A percentile compares a stretch with the other conserved stretches of the same genome.
Conservation (phyloP, 1,140 invertebrate genomes). For the Thaumatotibia leucotreta region DNA sequence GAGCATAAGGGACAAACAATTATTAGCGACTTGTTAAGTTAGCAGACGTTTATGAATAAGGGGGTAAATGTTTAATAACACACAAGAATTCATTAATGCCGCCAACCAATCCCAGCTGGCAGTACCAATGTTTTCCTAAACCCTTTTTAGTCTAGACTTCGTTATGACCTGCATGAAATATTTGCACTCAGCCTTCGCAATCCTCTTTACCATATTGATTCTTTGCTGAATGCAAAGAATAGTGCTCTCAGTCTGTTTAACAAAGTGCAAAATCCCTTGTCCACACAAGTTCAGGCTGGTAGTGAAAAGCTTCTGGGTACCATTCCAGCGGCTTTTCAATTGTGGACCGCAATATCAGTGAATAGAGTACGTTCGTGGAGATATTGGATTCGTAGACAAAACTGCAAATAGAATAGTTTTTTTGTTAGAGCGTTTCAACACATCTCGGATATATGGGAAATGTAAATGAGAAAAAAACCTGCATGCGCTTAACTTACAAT, state of each 20-base stretch:
- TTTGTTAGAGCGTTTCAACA: neutral
- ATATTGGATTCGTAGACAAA: neutral
- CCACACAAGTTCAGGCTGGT: neutral
- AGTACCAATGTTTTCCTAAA: no score
- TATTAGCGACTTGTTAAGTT: no score
- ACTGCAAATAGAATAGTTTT: neutral
- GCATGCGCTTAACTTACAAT: no score
- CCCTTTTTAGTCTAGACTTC: no score
- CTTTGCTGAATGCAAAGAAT: neutral
- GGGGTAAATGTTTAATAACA: no score
- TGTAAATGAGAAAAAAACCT: no score
- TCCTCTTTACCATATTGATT: neutral
- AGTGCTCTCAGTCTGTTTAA: neutral
- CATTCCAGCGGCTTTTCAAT: neutral
- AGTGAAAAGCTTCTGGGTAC: neutral
- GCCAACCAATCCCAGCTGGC: no score
- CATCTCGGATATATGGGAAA: no score
- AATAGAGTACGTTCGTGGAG: neutral
- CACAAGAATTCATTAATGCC: no score
- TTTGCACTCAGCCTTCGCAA: neutral
- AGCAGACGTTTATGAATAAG: no score
- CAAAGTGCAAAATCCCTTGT: neutral
- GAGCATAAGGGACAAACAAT: no score
- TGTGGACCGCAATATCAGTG: neutral
- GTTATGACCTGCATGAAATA: neutral